Evolutionary conservation across 2,888 invertebrate genomes (phyloP).

Genomic region (Germaria angustata): DNA sequence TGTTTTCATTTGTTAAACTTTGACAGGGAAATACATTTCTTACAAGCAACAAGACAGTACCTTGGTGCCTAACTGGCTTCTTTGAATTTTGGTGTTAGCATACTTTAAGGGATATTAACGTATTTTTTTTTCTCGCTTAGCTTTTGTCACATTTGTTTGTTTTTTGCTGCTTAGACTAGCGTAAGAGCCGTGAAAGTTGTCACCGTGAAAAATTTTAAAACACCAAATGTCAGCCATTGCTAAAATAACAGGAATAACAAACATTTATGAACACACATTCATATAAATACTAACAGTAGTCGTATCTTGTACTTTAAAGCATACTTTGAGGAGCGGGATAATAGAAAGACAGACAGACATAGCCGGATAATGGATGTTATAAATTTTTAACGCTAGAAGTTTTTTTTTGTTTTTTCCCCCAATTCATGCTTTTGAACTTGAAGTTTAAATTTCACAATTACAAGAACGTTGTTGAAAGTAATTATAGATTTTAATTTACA

Average conservation of each 20-base stretch:
- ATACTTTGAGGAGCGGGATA: conserved; percentile 22
- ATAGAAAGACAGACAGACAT: too few species aligned
- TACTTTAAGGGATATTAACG: conserved; percentile 44
- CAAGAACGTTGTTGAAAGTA: too few species aligned
- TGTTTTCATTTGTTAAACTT: conserved; percentile 28
- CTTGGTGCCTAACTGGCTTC: not conserved
- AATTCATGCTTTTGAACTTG: too few species aligned
- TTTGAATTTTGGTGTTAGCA: not conserved
- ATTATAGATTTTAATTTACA: too few species aligned
- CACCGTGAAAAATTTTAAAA: conserved; percentile 36
- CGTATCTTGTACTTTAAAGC: too few species aligned
- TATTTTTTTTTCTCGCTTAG: not conserved
- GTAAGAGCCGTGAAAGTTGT: conserved; percentile 62
- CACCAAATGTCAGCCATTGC: conserved; percentile 50
- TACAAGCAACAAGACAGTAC: not conserved
- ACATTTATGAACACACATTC: not conserved
- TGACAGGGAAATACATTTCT: not conserved
- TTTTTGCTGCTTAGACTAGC: conserved; percentile 4
- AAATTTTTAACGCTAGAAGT: not conserved
- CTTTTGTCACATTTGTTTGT: conserved; percentile 25
- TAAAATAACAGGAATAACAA: conserved; percentile 43
- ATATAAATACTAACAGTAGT: not conserved
- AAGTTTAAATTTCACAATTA: too few species aligned
- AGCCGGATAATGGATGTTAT: too few species aligned
- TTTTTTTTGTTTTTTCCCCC: not conserved